A percentile compares a stretch with the other conserved stretches of the same genome.
Conservation (phyloP, 2,888 invertebrate species). For the Agapetus fuscipes region DNA sequence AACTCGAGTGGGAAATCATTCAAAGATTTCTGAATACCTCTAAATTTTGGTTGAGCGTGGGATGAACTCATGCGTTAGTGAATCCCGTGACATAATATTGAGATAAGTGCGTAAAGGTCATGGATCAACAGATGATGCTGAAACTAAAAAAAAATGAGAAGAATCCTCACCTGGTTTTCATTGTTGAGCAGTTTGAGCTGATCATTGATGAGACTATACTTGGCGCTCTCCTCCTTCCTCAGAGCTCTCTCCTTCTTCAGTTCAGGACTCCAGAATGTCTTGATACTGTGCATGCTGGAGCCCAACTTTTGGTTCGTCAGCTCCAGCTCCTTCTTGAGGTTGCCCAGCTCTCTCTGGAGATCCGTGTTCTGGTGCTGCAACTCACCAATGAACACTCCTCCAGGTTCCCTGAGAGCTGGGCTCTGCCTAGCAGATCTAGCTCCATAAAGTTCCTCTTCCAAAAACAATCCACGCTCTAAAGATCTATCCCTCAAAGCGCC, state of each 20-base stretch:
- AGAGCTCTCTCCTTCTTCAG: slow-evolving; percentile 95
- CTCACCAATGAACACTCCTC: slow-evolving; percentile 68
- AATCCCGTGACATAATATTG: too few relatives aligned
- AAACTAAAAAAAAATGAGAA: too few relatives aligned
- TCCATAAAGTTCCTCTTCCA: slow-evolving; percentile 60
- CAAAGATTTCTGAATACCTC: too few relatives aligned
- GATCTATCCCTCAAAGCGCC: slow-evolving; percentile 52
- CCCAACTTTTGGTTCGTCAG: slow-evolving; percentile 95
- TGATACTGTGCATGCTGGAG: slow-evolving; percentile 99
- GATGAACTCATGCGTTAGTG: too few relatives aligned
- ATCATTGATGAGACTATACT: slow-evolving; percentile 93
- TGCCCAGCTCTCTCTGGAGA: slow-evolving; percentile 83
- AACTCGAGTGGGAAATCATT: too few relatives aligned
- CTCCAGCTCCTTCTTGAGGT: slow-evolving; percentile 88
- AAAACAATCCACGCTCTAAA: slow-evolving; percentile 57
- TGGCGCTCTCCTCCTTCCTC: slow-evolving; percentile 95
- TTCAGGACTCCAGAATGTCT: slow-evolving; percentile 99
- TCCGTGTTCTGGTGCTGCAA: slow-evolving; percentile 91
- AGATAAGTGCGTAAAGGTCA: too few relatives aligned
- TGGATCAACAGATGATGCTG: neutral
- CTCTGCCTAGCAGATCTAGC: slow-evolving; percentile 58
- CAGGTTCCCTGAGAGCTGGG: slow-evolving; percentile 53
- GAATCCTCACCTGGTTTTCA: slow-evolving; percentile 87
- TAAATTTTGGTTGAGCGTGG: too few relatives aligned
- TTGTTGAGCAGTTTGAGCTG: slow-evolving; percentile 92